Percentiles rank a stretch among this genome's conserved stretches.
Evolutionary conservation across 2,113 vertebrate species (phyloP).

Genomic region (Paradisaea rubra): DNA sequence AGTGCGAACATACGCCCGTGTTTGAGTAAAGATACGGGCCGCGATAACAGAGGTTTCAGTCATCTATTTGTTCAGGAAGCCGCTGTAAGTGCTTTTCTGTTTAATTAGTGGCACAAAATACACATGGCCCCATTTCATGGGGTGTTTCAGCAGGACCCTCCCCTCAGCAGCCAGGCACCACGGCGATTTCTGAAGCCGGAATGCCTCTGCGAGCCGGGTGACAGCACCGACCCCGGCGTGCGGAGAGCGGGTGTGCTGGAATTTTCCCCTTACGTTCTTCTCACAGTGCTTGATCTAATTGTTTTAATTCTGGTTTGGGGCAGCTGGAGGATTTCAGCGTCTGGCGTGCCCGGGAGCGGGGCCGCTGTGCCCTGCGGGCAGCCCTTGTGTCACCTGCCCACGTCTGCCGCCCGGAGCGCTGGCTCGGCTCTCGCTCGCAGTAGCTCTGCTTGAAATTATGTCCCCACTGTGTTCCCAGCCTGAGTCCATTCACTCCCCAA

Average conservation of each 20-base stretch:
- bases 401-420: background rate
- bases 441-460: background rate
- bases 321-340: background rate
- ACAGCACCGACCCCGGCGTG: accelerated
- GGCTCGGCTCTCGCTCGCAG: background rate
- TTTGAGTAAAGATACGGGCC: background rate
- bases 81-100: background rate
- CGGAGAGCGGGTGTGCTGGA: accelerated
- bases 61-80: background rate
- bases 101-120: background rate
- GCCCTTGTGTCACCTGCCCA: background rate
- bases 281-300: accelerated
- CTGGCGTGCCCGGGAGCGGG: background rate
- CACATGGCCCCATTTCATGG: background rate
- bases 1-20: background rate
- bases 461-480: background rate
- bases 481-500: background rate
- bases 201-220: background rate
- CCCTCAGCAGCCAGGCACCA: background rate
- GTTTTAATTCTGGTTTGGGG: background rate
- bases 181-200: background rate
- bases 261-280: background rate
- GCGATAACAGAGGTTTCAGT: background rate
- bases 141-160: background rate
- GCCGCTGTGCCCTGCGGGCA: background rate